A percentile compares a stretch with the other conserved stretches of the same genome.
These are phyloP conservation scores for Sebastes cheni DNA, from an alignment of 2,797 vertebrate species.

Conservation along the genomic window DNA sequence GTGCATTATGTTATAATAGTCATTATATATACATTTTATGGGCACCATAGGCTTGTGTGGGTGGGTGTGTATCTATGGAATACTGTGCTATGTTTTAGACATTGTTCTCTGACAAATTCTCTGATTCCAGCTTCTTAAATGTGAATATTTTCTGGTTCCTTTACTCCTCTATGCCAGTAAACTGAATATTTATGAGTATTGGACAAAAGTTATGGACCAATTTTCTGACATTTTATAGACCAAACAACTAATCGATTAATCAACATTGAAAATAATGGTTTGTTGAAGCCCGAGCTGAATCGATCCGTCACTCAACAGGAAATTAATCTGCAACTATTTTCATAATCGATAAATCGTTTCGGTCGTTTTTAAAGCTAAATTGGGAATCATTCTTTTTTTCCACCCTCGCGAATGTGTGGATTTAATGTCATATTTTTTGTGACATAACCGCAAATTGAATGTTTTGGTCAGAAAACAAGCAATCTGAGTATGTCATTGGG, in stretches of 20 bases:
- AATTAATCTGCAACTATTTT: background rate
- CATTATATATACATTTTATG: conserved; percentile 20
- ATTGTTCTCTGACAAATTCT: background rate
- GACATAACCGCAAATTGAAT: no score
- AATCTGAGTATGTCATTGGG: background rate
- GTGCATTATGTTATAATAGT: conserved; percentile 28
- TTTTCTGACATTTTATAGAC: no score
- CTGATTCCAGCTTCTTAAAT: no score
- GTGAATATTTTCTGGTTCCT: no score
- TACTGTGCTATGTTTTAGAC: background rate
- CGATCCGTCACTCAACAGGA: background rate
- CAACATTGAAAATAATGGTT: rapidly evolving
- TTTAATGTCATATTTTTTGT: background rate
- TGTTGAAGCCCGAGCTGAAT: rapidly evolving
- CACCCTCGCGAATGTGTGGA: background rate
- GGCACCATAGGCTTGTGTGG: background rate
- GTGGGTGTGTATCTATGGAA: background rate
- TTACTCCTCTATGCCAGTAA: no score
- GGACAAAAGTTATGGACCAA: no score
- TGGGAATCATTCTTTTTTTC: background rate
- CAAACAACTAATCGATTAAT: no score
- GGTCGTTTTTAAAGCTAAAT: background rate
- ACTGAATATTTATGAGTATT: no score
- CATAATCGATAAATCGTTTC: background rate
- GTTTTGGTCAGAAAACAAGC: background rate